Evolutionary conservation across 2,113 vertebrate species (phyloP), one percentile per base, ranked within the genome.

Genomic region (Cisticola juncidis): DNA sequence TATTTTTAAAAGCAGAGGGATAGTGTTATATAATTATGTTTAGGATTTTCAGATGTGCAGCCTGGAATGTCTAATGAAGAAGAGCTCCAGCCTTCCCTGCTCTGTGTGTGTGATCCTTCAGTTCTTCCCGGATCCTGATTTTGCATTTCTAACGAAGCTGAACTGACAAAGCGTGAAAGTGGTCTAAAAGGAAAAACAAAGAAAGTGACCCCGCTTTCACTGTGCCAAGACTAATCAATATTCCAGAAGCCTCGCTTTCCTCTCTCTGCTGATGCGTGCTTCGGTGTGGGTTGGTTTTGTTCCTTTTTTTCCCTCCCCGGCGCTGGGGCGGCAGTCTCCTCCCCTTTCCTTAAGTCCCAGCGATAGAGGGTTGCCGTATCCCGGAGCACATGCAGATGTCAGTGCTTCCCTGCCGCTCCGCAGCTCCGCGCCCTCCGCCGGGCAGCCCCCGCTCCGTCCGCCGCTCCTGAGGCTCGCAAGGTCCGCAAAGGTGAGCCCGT

Each of bases 271-370:
- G 64, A 11, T 86, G 72, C 22, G 93, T 58, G 23, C 19, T 2
- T 73, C 25, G 36, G 20, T 4, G 60, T 9, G 47, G 61, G 54
- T 15, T 26, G 40, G 61, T 51, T 64, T 31, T 25, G 29, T n/a
- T 13, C 6, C 0, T 8, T 58, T 23, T 74, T 74, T 45, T 40
- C 7, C 14, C 24, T 1, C 2, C 16, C 7, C 91, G 20, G 77
- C 47, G 36, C 51, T 72, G 93, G 76, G 68, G 88, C 44, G 24
- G 3, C 81, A 95, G 94, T 82, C 98, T 97, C 98, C 98, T 94
- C 98, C 98, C 98, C 98, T 96, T 97, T 97, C 90, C 97, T 98
- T 98, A 98, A 98, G 96, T 97, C 76, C 35, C 93, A 23, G 83
- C 11, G 97, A 80, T 94, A 97, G 98, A 95, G 96, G 94, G 13